phyloP scores from a whole-genome alignment of 2,888 invertebrate species.

The Melolontha melolontha region DNA sequence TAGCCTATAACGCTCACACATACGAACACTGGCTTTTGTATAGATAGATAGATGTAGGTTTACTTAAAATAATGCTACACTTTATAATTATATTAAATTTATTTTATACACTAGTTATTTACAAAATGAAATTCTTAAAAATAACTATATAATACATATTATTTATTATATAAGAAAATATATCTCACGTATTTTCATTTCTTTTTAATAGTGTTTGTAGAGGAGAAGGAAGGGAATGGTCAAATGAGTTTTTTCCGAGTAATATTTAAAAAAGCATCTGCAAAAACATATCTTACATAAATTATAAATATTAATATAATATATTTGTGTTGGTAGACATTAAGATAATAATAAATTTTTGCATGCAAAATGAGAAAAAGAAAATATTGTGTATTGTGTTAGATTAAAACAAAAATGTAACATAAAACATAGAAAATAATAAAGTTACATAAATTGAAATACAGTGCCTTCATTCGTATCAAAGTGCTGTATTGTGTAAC shows the following conservation, averaged over 20 bases:
- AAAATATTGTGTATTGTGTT: no score
- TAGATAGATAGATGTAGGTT: no score
- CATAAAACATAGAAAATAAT: no score
- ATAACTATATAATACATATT: conserved; percentile 37
- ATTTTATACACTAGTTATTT: conserved; percentile 42
- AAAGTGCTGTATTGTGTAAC: no score
- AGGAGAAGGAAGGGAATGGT: neutral
- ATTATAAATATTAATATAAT: conserved; percentile 42
- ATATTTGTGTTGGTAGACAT: conserved; percentile 10
- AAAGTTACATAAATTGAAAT: no score
- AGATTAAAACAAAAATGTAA: no score
- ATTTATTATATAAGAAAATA: conserved; percentile 27
- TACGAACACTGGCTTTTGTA: no score
- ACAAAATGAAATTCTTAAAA: conserved; percentile 35
- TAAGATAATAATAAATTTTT: neutral
- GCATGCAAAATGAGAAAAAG: no score
- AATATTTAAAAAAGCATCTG: no score
- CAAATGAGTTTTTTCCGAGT: no score
- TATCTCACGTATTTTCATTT: conserved; percentile 17
- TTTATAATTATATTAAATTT: conserved; percentile 35
- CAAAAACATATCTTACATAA: conserved; percentile 22
- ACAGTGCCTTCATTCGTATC: no score
- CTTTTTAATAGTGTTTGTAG: conserved; percentile 4
- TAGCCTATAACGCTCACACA: no score
- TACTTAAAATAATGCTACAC: neutral